Evolutionary conservation across 2,113 vertebrate genomes (phyloP).

Genomic region (Brachionichthys hirsutus): DNA sequence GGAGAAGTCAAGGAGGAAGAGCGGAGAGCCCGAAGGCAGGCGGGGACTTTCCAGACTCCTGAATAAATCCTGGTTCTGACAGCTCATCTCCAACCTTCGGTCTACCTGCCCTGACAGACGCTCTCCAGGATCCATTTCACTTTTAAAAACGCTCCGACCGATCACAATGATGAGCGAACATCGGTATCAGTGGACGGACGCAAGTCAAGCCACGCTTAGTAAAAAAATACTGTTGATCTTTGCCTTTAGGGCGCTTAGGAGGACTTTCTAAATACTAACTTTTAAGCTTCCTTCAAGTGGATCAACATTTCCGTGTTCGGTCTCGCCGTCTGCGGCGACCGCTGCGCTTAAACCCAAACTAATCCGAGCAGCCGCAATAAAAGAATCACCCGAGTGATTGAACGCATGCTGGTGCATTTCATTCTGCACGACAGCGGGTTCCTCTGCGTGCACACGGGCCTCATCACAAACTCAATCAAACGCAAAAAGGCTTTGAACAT

Average conservation of each 20-base stretch:
- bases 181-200: slow-evolving; percentile 35
- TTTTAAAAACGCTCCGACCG: slow-evolving; percentile 6
- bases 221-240: slow-evolving; percentile 11
- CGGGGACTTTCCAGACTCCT: slow-evolving; percentile 67
- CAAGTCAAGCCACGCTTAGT: slow-evolving; percentile 38
- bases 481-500: no score
- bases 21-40: slow-evolving; percentile 43
- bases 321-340: background rate
- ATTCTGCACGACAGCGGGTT: no score
- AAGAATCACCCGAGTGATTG: slow-evolving; percentile 30
- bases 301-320: slow-evolving; percentile 13
- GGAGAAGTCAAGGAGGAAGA: background rate
- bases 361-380: no score
- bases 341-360: background rate
- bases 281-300: slow-evolving; percentile 17
- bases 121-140: no score
- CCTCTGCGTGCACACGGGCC: no score
- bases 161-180: slow-evolving; percentile 42
- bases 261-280: slow-evolving; percentile 19
- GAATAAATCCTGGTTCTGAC: slow-evolving; percentile 63
- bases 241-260: slow-evolving; percentile 12
- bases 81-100: slow-evolving; percentile 42
- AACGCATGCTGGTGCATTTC: no score
- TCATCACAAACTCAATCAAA: no score
- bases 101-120: slow-evolving; percentile 55